A percentile compares a stretch with the other conserved stretches of the same genome.
phyloP scores from a whole-genome alignment of 2,797 vertebrate species.

The Catharus ustulatus region DNA sequence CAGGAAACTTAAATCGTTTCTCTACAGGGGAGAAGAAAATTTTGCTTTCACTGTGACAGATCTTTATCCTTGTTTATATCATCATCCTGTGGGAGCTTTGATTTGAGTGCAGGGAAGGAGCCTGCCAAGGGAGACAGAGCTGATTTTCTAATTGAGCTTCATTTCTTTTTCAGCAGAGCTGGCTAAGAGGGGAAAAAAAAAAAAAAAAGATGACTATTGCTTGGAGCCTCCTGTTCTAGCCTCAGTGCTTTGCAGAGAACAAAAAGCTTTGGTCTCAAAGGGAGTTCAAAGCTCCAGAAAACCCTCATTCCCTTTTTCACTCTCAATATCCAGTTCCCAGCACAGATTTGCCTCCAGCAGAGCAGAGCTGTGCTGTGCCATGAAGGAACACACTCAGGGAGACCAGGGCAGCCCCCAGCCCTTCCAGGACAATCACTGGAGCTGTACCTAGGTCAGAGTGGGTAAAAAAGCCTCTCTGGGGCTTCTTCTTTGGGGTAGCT shows the following conservation, averaged over 20 bases:
- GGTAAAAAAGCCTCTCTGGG: not conserved
- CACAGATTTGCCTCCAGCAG: not conserved
- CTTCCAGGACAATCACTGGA: not conserved
- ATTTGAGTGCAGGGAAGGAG: not conserved
- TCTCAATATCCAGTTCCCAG: not conserved
- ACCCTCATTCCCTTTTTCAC: not conserved
- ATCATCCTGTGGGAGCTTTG: not conserved
- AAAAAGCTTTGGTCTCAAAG: not conserved
- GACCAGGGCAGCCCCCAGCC: not conserved
- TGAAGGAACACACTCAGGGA: not conserved
- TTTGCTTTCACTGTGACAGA: not conserved
- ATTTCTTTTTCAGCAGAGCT: not conserved
- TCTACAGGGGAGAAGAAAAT: not conserved
- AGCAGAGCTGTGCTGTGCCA: not conserved
- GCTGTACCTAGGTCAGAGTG: not conserved
- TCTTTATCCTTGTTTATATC: constrained; percentile 32
- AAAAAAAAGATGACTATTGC: not conserved
- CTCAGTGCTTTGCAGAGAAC: not conserved
- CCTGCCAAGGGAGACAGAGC: not conserved
- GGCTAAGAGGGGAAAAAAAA: not conserved
- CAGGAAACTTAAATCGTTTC: not conserved
- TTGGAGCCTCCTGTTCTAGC: not conserved
- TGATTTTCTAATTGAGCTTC: constrained; percentile 29
- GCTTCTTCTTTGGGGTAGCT: not conserved
- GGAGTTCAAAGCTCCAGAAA: not conserved